Evolutionary conservation across 2,113 vertebrate genomes (phyloP), one percentile per base, ranked within the genome.

Genomic region (Prionailurus bengalensis): DNA sequence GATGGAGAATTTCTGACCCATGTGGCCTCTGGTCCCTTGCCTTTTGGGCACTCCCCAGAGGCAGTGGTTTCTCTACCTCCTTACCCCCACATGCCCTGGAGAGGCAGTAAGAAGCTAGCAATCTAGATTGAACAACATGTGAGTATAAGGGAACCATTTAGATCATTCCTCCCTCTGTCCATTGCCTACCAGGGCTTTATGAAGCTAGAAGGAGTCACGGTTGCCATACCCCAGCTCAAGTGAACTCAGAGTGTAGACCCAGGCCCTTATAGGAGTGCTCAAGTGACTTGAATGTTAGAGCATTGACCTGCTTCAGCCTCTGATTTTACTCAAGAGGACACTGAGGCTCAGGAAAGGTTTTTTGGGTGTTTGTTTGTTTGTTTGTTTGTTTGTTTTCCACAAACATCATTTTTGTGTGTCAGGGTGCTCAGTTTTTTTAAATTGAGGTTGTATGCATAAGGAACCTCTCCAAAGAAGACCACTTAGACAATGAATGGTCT

Each of bases 281-380:
- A 17, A 58, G 33, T n/a, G 36, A 63, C 48, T 87, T 79, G 45
- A 53, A 17, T 61, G 19, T 68, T 66, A 82, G 68, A 92, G 10
- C 53, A 2, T 29, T 61, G 70, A 53, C 80, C 23, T 80, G 51
- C 31, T 68, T 80, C 71, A 80, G 10, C 39, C 48, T 65, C 80
- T 76, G 36, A 27, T 84, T 91, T 96, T 84, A 84, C 74, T 83
- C n/a, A 73, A 68, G 55, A 95, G 70, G 61, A 97, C 71, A 63
- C 53, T 19, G 11, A 87, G 25, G 33, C 63, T 36, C 65, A 74
- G 36, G 15, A 76, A 96, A 76, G 29, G 45, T 45, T 45, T 45
- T 45, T 45, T 1, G n/a, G 31, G 23, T 11, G 71, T 4, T 55
- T 81, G 42, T 80, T 79, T 76, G 17, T 45, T 45, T 45, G 51